Conservation (phyloP, 2,888 invertebrate species). For the Panzeria rudis region DNA sequence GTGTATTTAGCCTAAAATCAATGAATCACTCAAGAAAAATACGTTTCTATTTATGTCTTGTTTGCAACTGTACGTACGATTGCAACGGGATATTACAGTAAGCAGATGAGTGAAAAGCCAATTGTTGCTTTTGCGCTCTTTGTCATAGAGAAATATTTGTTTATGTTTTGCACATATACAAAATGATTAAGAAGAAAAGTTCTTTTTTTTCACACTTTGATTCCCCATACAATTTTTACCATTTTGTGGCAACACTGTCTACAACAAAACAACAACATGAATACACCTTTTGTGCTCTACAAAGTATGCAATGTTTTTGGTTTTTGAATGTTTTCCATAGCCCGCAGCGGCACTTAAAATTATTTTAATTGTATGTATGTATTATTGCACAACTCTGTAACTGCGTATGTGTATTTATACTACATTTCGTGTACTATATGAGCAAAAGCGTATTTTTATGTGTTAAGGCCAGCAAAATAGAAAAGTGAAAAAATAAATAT, state of each 20-base stretch:
- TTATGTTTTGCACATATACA: no score
- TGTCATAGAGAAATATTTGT: no score
- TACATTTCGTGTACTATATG: conserved; percentile 35
- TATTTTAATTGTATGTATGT: conserved; percentile 67
- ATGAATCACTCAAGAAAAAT: no score
- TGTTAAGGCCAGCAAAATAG: conserved; percentile 68
- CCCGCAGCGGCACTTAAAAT: conserved; percentile 71
- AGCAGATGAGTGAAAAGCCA: no score
- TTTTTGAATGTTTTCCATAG: conserved; percentile 61
- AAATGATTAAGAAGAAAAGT: no score
- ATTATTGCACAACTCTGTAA: background rate
- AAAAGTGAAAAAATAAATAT: conserved; percentile 46
- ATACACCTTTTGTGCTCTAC: conserved; percentile 53
- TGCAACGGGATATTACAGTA: no score
- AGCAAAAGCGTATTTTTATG: conserved; percentile 61
- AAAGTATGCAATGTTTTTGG: conserved; percentile 68
- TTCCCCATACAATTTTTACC: background rate
- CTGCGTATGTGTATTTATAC: conserved; percentile 28
- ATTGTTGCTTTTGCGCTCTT: no score
- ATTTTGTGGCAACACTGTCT: conserved; percentile 18
- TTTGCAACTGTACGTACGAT: no score
- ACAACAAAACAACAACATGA: conserved; percentile 28
- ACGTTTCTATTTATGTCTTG: no score
- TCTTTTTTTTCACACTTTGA: no score
- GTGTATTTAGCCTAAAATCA: no score